Conservation (phyloP, 2,888 invertebrate genomes). For the Chloroclystis v-ata region DNA sequence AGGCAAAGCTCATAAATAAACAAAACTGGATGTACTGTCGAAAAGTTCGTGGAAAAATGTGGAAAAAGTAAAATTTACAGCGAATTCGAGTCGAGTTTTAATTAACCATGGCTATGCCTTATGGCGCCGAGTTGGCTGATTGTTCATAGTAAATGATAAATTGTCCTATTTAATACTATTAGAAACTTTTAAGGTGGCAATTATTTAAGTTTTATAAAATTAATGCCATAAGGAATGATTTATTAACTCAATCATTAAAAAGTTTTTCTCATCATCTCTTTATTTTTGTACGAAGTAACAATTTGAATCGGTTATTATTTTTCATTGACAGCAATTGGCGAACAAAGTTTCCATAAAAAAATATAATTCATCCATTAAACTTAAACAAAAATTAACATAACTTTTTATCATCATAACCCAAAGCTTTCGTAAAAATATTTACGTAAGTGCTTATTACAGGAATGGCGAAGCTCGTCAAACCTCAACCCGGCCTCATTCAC, state of each 20-base stretch:
- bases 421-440: conserved; percentile 9
- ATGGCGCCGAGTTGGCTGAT: conserved; percentile 24
- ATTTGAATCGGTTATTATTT: too few relatives aligned
- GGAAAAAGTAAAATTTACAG: conserved; percentile 69
- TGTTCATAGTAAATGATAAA: conserved; percentile 17
- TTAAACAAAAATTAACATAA: neutral
- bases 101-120: conserved; percentile 59
- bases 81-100: conserved; percentile 70
- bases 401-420: neutral
- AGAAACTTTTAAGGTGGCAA: too few relatives aligned
- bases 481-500: conserved; percentile 25
- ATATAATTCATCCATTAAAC: too few relatives aligned
- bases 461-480: conserved; percentile 25
- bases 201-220: too few relatives aligned
- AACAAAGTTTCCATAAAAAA: too few relatives aligned
- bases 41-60: conserved; percentile 68
- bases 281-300: too few relatives aligned
- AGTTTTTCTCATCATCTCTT: too few relatives aligned
- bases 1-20: conserved; percentile 76
- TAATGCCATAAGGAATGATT: too few relatives aligned
- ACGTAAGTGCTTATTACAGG: conserved; percentile 17
- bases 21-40: conserved; percentile 73
- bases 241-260: too few relatives aligned
- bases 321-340: too few relatives aligned
- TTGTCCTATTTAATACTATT: neutral